Conservation (phyloP, 2,888 invertebrate genomes). For the Zhengitettix transpicula region DNA sequence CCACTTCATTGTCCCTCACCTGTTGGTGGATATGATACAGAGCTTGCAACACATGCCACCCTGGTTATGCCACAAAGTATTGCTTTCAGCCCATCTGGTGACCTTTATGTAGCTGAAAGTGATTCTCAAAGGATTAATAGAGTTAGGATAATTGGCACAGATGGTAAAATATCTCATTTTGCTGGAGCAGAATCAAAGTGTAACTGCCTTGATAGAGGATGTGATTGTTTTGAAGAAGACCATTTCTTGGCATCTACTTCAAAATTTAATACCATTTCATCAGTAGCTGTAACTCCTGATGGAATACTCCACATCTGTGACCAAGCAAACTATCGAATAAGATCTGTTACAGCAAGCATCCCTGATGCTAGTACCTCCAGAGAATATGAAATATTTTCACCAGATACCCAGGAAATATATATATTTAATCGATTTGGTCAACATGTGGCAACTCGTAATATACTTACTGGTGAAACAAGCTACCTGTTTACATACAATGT, state of each 20-base stretch:
- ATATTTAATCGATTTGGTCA: conserved; percentile 90
- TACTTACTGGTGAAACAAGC: conserved; percentile 83
- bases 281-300: conserved; percentile 83
- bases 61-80: conserved; percentile 89
- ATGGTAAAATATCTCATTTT: conserved; percentile 83
- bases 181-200: conserved; percentile 90
- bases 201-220: conserved; percentile 78
- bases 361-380: conserved; percentile 68
- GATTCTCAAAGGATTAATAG: conserved; percentile 90
- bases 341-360: conserved; percentile 77
- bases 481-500: conserved; percentile 93
- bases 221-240: conserved; percentile 84
- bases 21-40: conserved; percentile 59
- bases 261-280: conserved; percentile 85
- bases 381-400: conserved; percentile 87
- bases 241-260: conserved; percentile 84
- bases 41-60: conserved; percentile 79
- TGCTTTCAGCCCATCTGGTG: conserved; percentile 81
- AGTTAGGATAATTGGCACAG: conserved; percentile 77
- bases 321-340: conserved; percentile 76
- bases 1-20: conserved; percentile 84
- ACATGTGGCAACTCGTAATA: conserved; percentile 84
- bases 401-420: conserved; percentile 88
- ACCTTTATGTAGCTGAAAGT: conserved; percentile 87
- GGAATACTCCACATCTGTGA: conserved; percentile 91